Evolutionary conservation across 2,113 vertebrate species (phyloP).

Genomic region (Rhabdomys dilectus): DNA sequence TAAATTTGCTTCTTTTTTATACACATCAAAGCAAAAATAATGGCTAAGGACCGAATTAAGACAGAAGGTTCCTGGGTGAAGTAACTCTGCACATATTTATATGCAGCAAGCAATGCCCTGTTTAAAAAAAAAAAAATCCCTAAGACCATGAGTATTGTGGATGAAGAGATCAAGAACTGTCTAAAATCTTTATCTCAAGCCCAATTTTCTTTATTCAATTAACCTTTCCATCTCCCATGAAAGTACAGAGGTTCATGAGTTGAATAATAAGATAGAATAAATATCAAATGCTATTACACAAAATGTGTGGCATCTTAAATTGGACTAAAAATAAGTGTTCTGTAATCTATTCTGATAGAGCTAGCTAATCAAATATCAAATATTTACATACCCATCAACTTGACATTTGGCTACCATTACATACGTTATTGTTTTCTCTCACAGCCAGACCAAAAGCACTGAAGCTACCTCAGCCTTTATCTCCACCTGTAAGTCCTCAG

Average conservation of each 20-base stretch:
- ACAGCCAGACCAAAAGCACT: neutral
- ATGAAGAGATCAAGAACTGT: neutral
- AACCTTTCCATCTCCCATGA: neutral
- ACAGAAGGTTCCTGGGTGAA: neutral
- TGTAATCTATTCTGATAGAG: neutral
- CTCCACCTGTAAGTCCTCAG: neutral
- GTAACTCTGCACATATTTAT: neutral
- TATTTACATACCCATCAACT: neutral
- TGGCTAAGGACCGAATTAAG: slow-evolving; percentile 18
- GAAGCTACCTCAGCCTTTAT: neutral
- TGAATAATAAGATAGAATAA: slow-evolving; percentile 47
- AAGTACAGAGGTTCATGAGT: neutral
- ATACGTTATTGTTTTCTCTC: neutral
- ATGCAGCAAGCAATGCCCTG: neutral
- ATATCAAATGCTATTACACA: slow-evolving; percentile 10
- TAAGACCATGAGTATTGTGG: neutral
- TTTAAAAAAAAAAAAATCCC: too few relatives aligned
- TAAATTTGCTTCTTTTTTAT: neutral
- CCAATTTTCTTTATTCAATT: slow-evolving; percentile 4
- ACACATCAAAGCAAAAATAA: slow-evolving; percentile 5
- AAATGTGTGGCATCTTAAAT: slow-evolving; percentile 35
- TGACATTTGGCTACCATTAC: neutral
- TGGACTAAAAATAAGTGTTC: slow-evolving; percentile 46
- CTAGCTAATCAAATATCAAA: neutral
- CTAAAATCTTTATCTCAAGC: neutral